phyloP scores from a whole-genome alignment of 2,797 vertebrate genomes.

The Lemur catta region DNA sequence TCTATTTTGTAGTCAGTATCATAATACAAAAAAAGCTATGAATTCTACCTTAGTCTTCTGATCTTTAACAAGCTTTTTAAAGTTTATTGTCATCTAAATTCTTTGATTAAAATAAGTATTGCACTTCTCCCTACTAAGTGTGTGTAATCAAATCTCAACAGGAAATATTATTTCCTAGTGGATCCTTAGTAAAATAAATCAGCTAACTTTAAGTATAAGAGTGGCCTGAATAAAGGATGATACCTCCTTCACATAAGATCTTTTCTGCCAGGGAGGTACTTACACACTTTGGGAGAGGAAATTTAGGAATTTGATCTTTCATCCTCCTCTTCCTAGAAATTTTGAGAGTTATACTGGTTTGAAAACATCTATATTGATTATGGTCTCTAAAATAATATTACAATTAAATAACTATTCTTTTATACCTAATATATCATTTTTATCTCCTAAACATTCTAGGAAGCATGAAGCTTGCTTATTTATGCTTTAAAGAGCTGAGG shows the following conservation, averaged over 20 bases:
- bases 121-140: not conserved
- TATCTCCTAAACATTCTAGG: not conserved
- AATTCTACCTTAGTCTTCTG: slow-evolving; percentile 11
- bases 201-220: not conserved
- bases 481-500: not conserved
- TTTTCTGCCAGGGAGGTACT: not conserved
- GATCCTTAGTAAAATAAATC: slow-evolving; percentile 11
- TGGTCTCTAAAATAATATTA: not conserved
- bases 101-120: not conserved
- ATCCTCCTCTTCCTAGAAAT: not conserved
- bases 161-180: not conserved
- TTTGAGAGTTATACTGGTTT: slow-evolving; percentile 1
- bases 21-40: slow-evolving; percentile 36
- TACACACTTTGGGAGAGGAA: not conserved
- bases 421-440: not conserved
- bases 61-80: not conserved
- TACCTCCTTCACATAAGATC: not conserved
- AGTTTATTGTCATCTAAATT: slow-evolving; percentile 21
- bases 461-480: not conserved
- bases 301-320: slow-evolving; percentile 10
- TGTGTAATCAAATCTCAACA: slow-evolving; percentile 8
- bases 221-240: not conserved
- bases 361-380: not conserved
- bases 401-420: slow-evolving; percentile 33
- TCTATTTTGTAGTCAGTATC: not conserved